Evolutionary conservation across 2,113 vertebrate species (phyloP), one percentile per base, ranked within the genome.

Genomic region (Motacilla alba): DNA sequence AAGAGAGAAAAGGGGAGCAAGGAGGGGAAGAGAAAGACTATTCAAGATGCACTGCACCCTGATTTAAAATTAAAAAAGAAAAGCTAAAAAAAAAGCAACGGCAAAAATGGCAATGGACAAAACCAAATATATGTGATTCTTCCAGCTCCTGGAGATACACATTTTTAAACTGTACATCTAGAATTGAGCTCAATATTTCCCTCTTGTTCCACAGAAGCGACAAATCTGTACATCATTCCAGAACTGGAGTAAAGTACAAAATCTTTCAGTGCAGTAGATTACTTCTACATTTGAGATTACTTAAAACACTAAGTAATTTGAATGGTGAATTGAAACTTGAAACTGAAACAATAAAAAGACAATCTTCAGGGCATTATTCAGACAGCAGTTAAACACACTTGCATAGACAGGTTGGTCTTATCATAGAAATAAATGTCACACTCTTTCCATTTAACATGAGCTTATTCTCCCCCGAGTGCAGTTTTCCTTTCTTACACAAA

Each of bases 301-400:
- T 74, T 70, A 7, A 93, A 84, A 85, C 78, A 67, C 14, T 7
- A 60, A 76, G 70, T 37, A 33, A 83, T 90, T 70, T 50, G 53
- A 93, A 89, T 9, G 17, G 30, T 60, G 87, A 87, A 91, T 37
- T 76, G 78, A 89, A 95, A 89, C n/a, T 64, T 60, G 52, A 90
- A 95, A 87, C 77, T 78, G 73, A 83, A 95, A 94, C 59, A 95
- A 83, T 94, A 88, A 49, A 85, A 87, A 89, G 66, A 44, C 46
- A 55, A 55, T 72, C 81, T 91, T 84, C n/a, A 58, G 66, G 27
- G 41, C 83, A 76, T 93, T 94, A 89, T 56, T 93, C 70, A 83
- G 74, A 83, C 16, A 92, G 80, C 69, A 91, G 47, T 77, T 66
- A 87, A 82, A 89, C 39, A 69, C 0, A 1, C 55, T 67, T 81